Evolutionary conservation across 2,888 invertebrate genomes (phyloP).

Genomic region (Agrochola litura): DNA sequence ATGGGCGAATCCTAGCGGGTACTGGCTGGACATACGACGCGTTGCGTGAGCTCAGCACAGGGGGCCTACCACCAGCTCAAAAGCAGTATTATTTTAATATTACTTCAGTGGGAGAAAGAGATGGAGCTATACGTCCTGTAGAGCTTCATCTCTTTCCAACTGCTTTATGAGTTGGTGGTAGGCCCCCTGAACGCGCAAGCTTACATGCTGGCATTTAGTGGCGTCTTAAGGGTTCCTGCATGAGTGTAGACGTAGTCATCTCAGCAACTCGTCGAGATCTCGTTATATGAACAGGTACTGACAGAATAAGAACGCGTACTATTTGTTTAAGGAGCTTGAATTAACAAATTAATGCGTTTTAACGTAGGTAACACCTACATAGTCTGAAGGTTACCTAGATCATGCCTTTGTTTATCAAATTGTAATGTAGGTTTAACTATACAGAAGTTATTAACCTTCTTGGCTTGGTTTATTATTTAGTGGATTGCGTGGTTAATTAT

Average conservation of each 20-base stretch:
- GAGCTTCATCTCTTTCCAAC: no score
- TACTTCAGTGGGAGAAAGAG: no score
- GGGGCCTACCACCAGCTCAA: no score
- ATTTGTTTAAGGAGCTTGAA: conserved; percentile 1
- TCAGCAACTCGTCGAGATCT: not conserved
- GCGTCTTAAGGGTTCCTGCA: not conserved
- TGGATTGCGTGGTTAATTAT: not conserved
- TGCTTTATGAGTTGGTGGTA: no score
- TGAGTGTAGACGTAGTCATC: not conserved
- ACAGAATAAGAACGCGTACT: not conserved
- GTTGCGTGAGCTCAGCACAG: no score
- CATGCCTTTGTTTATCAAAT: not conserved
- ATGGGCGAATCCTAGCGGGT: no score
- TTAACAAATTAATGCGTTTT: not conserved
- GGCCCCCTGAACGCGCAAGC: no score
- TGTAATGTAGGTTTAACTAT: not conserved
- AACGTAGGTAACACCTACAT: not conserved
- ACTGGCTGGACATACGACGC: no score
- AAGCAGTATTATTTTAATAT: no score
- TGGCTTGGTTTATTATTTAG: not conserved
- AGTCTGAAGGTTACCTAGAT: not conserved
- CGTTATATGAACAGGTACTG: not conserved
- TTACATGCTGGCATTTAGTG: no score
- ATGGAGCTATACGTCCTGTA: no score
- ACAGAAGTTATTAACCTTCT: not conserved